Evolutionary conservation across 1,140 invertebrate genomes (phyloP).

Genomic region (Leptopilina clavipes): DNA sequence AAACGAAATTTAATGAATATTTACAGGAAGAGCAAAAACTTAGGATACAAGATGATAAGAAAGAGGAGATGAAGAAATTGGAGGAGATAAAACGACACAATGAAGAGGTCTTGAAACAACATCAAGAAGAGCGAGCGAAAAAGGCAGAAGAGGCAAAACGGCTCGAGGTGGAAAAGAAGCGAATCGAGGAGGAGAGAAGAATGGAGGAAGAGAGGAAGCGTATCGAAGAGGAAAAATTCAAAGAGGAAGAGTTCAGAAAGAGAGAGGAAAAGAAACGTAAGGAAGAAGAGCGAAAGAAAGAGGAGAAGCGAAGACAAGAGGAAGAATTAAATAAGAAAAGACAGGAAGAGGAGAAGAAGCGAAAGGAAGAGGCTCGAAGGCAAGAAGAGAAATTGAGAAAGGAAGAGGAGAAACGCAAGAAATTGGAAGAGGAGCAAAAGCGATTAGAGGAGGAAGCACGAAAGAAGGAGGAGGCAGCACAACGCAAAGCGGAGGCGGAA

Average conservation of each 20-base stretch:
- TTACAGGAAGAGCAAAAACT: conserved; percentile 74
- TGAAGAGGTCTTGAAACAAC: conserved; percentile 61
- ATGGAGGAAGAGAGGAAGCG: conserved; percentile 65
- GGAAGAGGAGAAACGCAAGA: conserved; percentile 73
- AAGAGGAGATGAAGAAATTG: conserved; percentile 62
- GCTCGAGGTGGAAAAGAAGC: conserved; percentile 70
- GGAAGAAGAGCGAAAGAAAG: conserved; percentile 68
- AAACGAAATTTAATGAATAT: background rate
- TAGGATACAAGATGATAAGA: conserved; percentile 71
- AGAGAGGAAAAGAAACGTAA: conserved; percentile 66
- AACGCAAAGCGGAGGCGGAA: conserved; percentile 72
- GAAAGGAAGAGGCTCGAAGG: conserved; percentile 73
- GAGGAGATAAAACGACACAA: conserved; percentile 66
- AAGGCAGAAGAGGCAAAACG: conserved; percentile 67
- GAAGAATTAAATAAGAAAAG: conserved; percentile 69
- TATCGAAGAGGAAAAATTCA: conserved; percentile 69
- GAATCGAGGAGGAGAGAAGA: conserved; percentile 64
- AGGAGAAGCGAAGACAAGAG: conserved; percentile 72
- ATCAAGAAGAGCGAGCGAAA: conserved; percentile 61
- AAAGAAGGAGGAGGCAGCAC: conserved; percentile 68
- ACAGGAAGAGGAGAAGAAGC: conserved; percentile 75
- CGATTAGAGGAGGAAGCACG: conserved; percentile 66
- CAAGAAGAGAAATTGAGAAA: conserved; percentile 71
- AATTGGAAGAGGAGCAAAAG: conserved; percentile 73
- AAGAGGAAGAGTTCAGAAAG: conserved; percentile 60